Evolutionary conservation across 2,888 invertebrate genomes (phyloP).

Genomic region (Pristionchus entomophagus): DNA sequence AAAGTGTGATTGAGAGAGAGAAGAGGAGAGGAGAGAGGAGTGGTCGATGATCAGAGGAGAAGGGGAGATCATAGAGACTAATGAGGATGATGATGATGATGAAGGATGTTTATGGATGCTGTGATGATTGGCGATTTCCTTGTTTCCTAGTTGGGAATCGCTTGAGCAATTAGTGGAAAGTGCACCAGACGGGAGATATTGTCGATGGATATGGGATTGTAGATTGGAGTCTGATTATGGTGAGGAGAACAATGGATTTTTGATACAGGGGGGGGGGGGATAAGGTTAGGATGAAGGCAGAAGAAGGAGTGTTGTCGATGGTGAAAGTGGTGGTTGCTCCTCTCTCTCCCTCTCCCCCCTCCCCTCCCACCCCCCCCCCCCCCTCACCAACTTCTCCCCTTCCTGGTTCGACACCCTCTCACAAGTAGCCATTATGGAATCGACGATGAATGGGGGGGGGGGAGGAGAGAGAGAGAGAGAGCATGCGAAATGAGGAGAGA

Average conservation of each 20-base stretch:
- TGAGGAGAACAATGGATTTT: not conserved
- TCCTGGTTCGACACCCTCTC: slow-evolving; percentile 30
- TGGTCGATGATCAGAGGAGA: not conserved
- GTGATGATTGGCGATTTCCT: not conserved
- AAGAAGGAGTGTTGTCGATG: not conserved
- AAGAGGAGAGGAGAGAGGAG: not conserved
- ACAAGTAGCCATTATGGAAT: slow-evolving; percentile 40
- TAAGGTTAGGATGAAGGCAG: not conserved
- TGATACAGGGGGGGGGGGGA: no score
- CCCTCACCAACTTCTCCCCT: no score
- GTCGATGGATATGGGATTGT: no score
- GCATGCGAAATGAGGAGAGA: not conserved
- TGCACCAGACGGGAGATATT: no score
- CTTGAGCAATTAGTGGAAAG: no score
- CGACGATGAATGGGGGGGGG: not conserved
- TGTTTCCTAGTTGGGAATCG: no score
- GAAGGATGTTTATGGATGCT: not conserved
- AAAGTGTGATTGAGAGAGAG: not conserved
- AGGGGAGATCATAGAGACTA: not conserved
- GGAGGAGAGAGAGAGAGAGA: slow-evolving; percentile 10
- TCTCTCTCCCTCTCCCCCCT: not conserved
- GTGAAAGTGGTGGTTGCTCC: not conserved
- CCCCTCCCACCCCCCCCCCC: slow-evolving; percentile 49
- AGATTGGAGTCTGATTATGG: no score
- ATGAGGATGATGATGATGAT: no score